A percentile compares a stretch with the other conserved stretches of the same genome.
Evolutionary conservation across 2,113 vertebrate genomes (phyloP).

Genomic region (Lophius piscatorius): DNA sequence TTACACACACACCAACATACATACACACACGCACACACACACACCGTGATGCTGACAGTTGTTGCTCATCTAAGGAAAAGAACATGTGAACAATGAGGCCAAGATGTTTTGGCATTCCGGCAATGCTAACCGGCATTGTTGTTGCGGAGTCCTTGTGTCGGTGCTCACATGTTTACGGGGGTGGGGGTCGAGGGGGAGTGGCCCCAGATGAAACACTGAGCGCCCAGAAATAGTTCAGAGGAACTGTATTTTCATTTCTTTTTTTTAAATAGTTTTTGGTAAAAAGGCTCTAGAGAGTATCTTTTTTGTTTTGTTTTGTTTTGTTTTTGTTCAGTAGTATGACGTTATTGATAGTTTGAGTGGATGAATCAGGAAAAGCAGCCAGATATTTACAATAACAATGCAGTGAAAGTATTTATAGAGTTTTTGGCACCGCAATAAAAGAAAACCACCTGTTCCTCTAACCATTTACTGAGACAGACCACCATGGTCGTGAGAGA

Average conservation of each 20-base stretch:
- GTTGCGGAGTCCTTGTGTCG: constrained; percentile 12
- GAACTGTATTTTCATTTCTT: background rate
- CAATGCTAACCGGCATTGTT: constrained; percentile 23
- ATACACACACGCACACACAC: background rate
- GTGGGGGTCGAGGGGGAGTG: too few relatives aligned
- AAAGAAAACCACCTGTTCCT: constrained; percentile 43
- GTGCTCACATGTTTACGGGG: constrained; percentile 2
- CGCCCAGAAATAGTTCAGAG: constrained; percentile 3
- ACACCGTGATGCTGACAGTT: constrained; percentile 20
- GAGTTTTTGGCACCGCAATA: constrained; percentile 19
- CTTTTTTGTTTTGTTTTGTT: background rate
- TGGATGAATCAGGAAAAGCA: background rate
- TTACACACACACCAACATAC: background rate
- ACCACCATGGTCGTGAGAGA: constrained; percentile 15
- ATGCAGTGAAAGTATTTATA: constrained; percentile 31
- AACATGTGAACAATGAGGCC: constrained; percentile 31
- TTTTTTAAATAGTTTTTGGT: background rate
- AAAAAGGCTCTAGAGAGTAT: background rate
- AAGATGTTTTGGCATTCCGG: constrained; percentile 44
- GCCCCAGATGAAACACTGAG: background rate
- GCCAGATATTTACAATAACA: constrained; percentile 6
- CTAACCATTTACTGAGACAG: constrained; percentile 28
- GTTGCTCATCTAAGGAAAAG: constrained; percentile 8
- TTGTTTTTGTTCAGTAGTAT: background rate
- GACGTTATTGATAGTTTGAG: background rate